A percentile compares a stretch with the other conserved stretches of the same genome.
These are phyloP conservation scores for Congeria kusceri DNA, from an alignment of 2,888 invertebrate species.

Conservation along the genomic window DNA sequence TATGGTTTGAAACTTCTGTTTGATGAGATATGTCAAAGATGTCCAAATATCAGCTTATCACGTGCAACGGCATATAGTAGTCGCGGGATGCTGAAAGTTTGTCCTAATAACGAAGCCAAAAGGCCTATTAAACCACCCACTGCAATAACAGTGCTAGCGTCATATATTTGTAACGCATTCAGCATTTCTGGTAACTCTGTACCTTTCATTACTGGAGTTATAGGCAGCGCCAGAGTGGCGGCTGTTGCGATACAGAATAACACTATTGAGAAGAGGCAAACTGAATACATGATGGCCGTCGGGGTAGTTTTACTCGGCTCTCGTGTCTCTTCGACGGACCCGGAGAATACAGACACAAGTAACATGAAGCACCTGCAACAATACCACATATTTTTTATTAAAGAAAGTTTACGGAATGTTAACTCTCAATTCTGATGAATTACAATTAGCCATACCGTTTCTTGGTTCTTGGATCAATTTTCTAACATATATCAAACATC, in stretches of 20 bases:
- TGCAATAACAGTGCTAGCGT: conserved; percentile 76
- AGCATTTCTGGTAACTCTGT: conserved; percentile 77
- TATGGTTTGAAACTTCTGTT: conserved; percentile 61
- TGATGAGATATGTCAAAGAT: conserved; percentile 60
- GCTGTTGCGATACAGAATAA: conserved; percentile 89
- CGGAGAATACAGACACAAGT: conserved; percentile 98
- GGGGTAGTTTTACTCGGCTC: conserved; percentile 96
- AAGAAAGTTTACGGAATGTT: too few relatives aligned
- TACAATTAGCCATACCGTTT: too few relatives aligned
- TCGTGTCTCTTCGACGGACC: conserved; percentile 96
- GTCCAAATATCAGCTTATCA: conserved; percentile 75
- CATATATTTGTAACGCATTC: conserved; percentile 75
- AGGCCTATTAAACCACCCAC: conserved; percentile 78
- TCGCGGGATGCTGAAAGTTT: conserved; percentile 87
- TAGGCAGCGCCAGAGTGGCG: conserved; percentile 80
- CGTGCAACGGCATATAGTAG: conserved; percentile 78
- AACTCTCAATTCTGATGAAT: too few relatives aligned
- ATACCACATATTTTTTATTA: too few relatives aligned
- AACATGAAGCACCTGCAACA: conserved; percentile 94
- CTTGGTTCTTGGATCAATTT: too few relatives aligned
- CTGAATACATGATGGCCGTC: conserved; percentile 94
- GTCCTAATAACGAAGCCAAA: conserved; percentile 92
- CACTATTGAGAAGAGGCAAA: conserved; percentile 93
- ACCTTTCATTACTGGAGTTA: conserved; percentile 68
- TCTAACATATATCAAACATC: too few relatives aligned